These are phyloP conservation scores for Dasypolia templi DNA, from an alignment of 2,888 invertebrate genomes.

Conservation along the genomic window DNA sequence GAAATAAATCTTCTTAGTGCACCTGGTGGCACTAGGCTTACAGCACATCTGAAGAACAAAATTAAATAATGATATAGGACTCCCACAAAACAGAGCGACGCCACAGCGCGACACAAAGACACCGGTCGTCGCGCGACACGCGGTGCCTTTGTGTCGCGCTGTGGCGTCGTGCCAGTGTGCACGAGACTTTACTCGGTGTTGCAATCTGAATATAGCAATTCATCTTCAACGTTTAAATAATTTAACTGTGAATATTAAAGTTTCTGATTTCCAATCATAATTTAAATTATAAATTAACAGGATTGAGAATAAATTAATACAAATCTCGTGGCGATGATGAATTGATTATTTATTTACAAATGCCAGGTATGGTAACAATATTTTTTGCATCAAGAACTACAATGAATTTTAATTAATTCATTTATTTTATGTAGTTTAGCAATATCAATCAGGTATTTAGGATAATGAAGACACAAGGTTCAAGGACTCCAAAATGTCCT, in stretches of 20 bases:
- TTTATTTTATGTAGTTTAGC: conserved; percentile 64
- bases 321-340: conserved; percentile 59
- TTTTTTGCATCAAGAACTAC: conserved; percentile 59
- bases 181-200: conserved; percentile 3
- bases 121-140: too few relatives aligned
- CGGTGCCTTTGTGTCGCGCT: too few relatives aligned
- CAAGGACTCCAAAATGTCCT: conserved; percentile 23
- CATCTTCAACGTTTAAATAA: conserved; percentile 16
- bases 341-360: conserved; percentile 62
- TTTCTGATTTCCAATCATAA: conserved; percentile 52
- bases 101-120: too few relatives aligned
- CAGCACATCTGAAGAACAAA: not conserved
- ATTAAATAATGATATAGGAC: too few relatives aligned
- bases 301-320: conserved; percentile 65
- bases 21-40: too few relatives aligned
- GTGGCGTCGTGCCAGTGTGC: too few relatives aligned
- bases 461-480: conserved; percentile 73
- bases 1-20: not conserved
- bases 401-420: conserved; percentile 70
- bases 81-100: too few relatives aligned
- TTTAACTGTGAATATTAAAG: not conserved
- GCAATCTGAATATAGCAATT: conserved; percentile 17
- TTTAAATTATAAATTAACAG: conserved; percentile 60
- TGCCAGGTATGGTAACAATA: conserved; percentile 49
- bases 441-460: conserved; percentile 75